A percentile compares a stretch with the other conserved stretches of the same genome.
phyloP scores from a whole-genome alignment of 1,140 invertebrate species.

The Drosophila suzukii region DNA sequence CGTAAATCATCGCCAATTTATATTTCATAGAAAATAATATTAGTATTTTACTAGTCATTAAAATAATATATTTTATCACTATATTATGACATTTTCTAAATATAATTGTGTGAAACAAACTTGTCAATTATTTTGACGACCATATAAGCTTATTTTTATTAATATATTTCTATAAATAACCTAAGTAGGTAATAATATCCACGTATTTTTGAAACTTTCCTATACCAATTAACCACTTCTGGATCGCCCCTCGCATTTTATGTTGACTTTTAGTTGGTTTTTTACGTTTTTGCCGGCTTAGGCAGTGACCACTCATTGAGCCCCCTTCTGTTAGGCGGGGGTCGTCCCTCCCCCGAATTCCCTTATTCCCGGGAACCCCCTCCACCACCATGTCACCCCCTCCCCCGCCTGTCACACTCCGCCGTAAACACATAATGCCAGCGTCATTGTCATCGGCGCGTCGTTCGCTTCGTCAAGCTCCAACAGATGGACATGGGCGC shows the following conservation, averaged over 20 bases:
- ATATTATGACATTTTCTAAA: no score
- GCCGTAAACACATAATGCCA: conserved; percentile 48
- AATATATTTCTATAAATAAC: no score
- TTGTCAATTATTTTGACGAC: no score
- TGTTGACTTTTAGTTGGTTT: conserved; percentile 23
- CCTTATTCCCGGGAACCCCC: neutral
- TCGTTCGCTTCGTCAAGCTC: conserved; percentile 62
- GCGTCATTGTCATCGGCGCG: conserved; percentile 50
- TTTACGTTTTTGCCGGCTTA: conserved; percentile 58
- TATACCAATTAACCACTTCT: neutral
- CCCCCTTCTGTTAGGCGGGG: conserved; percentile 9
- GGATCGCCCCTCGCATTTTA: conserved; percentile 14
- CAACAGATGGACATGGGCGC: conserved; percentile 62
- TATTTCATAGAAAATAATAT: no score
- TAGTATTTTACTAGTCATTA: no score
- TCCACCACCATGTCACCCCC: neutral
- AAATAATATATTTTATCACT: no score
- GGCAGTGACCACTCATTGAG: conserved; percentile 33
- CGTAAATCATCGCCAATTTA: no score
- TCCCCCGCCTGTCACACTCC: conserved; percentile 12
- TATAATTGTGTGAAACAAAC: no score
- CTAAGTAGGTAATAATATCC: no score
- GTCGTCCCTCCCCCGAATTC: neutral
- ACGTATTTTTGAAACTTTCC: neutral
- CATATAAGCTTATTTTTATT: no score